Percentiles rank a stretch among this genome's conserved stretches.
phyloP scores from a whole-genome alignment of 2,888 invertebrate species.

The Nomada ruficornis region DNA sequence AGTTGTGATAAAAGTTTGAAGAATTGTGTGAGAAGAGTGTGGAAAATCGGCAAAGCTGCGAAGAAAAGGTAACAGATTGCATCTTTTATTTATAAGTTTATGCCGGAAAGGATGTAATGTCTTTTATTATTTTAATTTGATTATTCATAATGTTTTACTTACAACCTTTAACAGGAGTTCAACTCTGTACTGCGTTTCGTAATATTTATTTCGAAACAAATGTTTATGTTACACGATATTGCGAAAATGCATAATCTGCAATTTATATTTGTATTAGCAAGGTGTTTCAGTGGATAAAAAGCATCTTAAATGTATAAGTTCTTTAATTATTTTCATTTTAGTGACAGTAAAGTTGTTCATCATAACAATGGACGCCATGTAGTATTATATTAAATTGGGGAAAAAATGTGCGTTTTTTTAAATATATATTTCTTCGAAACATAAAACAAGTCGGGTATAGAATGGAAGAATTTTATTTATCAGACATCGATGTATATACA shows the following conservation, averaged over 20 bases:
- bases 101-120: too few species aligned
- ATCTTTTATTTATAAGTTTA: too few species aligned
- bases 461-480: constrained; percentile 43
- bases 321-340: too few species aligned
- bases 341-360: neutral
- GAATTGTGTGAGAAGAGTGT: neutral
- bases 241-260: neutral
- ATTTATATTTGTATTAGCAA: neutral
- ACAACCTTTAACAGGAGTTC: too few species aligned
- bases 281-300: neutral
- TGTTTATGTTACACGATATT: neutral
- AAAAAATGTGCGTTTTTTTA: neutral
- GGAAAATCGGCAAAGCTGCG: neutral
- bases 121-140: too few species aligned
- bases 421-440: neutral
- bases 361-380: neutral
- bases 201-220: neutral
- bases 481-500: constrained; percentile 41
- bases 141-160: too few species aligned
- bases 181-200: neutral
- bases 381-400: neutral
- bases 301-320: too few species aligned
- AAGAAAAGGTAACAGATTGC: too few species aligned
- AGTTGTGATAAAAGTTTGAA: neutral
- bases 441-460: constrained; percentile 11